A percentile compares a stretch with the other conserved stretches of the same genome.
Conservation (phyloP, 2,113 vertebrate genomes). For the Euleptes europaea region DNA sequence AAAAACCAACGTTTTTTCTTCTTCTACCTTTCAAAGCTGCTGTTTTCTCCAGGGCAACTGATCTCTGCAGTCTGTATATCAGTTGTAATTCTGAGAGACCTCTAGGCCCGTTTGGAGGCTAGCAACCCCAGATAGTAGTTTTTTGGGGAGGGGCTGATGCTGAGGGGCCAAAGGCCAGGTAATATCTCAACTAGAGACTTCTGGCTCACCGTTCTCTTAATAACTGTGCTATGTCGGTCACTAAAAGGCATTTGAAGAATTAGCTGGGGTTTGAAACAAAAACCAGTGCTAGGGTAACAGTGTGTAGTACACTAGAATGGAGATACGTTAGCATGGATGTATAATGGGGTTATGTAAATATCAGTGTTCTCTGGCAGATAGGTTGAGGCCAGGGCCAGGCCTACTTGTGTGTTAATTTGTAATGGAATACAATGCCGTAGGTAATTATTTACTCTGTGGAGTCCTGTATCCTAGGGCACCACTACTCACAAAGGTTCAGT, state of each 20-base stretch:
- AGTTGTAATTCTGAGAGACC: too few relatives aligned
- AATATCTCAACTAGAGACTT: not conserved
- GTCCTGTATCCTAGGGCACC: not conserved
- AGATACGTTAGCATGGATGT: not conserved
- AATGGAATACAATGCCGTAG: slow-evolving; percentile 16
- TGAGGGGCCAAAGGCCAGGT: not conserved
- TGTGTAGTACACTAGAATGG: not conserved
- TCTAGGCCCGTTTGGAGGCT: too few relatives aligned
- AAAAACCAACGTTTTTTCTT: too few relatives aligned
- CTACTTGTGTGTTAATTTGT: slow-evolving; percentile 14
- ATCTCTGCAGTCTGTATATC: too few relatives aligned
- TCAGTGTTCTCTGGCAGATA: slow-evolving; percentile 1
- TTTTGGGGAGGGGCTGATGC: not conserved
- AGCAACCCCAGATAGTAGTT: too few relatives aligned
- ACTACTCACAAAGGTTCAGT: not conserved
- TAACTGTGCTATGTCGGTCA: not conserved
- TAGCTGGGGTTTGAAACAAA: not conserved
- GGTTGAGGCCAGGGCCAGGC: not conserved
- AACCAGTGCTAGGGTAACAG: not conserved
- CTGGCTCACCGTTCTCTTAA: not conserved
- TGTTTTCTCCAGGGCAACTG: too few relatives aligned
- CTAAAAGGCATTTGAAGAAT: not conserved
- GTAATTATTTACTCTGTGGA: slow-evolving; percentile 13
- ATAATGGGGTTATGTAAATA: slow-evolving; percentile 4
- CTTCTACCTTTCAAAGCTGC: too few relatives aligned